Percentiles rank a stretch among this genome's conserved stretches.
These are phyloP conservation scores for Melanostoma scalare DNA, from an alignment of 2,888 invertebrate species.

Conservation along the genomic window DNA sequence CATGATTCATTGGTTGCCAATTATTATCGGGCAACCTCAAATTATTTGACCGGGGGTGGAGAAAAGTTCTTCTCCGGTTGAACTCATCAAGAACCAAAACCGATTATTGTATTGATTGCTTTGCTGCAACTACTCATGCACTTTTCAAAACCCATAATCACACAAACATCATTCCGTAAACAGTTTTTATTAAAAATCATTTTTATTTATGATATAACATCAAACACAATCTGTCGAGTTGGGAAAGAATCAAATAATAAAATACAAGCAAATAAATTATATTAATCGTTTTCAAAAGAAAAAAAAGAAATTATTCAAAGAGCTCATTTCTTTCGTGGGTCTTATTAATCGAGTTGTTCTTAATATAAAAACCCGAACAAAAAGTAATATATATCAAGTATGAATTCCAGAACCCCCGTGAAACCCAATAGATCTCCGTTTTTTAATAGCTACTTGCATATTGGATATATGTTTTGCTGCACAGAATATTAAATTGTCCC, in stretches of 20 bases:
- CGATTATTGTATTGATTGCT: slow-evolving; percentile 20
- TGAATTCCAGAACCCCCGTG: neutral
- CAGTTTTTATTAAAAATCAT: slow-evolving; percentile 6
- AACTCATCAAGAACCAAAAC: neutral
- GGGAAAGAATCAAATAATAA: slow-evolving; percentile 34
- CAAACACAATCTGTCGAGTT: slow-evolving; percentile 57
- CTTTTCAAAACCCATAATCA: neutral
- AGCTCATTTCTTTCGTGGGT: slow-evolving; percentile 21
- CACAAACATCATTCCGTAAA: slow-evolving; percentile 40
- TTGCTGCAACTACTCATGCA: slow-evolving; percentile 11
- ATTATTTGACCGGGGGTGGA: slow-evolving; percentile 30
- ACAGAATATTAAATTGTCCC: slow-evolving; percentile 30
- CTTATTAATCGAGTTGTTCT: slow-evolving; percentile 31
- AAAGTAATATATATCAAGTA: neutral
- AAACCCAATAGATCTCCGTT: slow-evolving; percentile 33
- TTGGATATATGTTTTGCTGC: slow-evolving; percentile 16
- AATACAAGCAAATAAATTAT: slow-evolving; percentile 22
- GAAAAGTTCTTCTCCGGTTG: slow-evolving; percentile 25
- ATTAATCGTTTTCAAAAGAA: slow-evolving; percentile 18
- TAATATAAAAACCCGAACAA: slow-evolving; percentile 6
- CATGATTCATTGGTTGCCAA: slow-evolving; percentile 32
- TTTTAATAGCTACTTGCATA: slow-evolving; percentile 2
- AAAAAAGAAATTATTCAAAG: slow-evolving; percentile 2
- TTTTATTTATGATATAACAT: slow-evolving; percentile 19
- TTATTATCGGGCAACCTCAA: slow-evolving; percentile 24